Evolutionary conservation across 2,797 vertebrate species (phyloP).

Genomic region (Leucoraja ocellata): DNA sequence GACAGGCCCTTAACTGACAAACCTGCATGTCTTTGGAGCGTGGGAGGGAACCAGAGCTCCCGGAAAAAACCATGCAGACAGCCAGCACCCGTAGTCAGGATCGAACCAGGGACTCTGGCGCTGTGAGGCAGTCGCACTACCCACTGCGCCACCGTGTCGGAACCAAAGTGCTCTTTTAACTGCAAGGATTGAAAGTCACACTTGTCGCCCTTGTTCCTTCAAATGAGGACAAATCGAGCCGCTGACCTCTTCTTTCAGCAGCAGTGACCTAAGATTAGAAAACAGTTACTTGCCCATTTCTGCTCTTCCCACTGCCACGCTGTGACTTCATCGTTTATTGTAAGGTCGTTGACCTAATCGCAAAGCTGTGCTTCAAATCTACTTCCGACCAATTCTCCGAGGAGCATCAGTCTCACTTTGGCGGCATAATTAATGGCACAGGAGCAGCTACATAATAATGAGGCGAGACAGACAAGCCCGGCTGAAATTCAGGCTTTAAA

Average conservation of each 20-base stretch:
- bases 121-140: no score
- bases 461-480: background rate
- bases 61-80: no score
- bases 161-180: background rate
- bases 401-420: background rate
- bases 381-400: background rate
- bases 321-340: background rate
- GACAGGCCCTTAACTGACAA: no score
- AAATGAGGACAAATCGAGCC: constrained; percentile 1
- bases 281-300: background rate
- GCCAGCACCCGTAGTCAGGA: no score
- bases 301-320: background rate
- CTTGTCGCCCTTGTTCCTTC: background rate
- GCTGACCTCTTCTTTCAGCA: background rate
- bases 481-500: background rate
- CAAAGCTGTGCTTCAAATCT: background rate
- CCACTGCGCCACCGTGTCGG: no score
- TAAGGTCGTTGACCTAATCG: background rate
- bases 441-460: background rate
- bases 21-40: no score
- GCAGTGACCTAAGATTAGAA: background rate
- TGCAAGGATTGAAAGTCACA: background rate
- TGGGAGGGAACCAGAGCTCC: no score
- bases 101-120: no score
- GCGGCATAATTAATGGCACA: background rate